Conservation (phyloP, 2,797 vertebrate species). For the Microchirus variegatus region DNA sequence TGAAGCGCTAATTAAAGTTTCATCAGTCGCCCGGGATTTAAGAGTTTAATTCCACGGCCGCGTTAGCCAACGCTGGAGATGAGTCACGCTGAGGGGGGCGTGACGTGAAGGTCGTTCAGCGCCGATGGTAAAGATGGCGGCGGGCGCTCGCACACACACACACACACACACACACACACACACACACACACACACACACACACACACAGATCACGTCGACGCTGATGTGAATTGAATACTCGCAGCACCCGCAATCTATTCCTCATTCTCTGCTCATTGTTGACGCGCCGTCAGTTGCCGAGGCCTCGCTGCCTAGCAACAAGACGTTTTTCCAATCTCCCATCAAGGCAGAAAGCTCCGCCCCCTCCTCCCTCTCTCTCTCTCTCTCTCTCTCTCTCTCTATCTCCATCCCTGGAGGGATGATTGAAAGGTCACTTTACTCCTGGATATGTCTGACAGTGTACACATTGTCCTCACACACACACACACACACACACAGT, state of each 20-base stretch:
- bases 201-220: no score
- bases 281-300: slow-evolving; percentile 70
- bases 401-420: slow-evolving; percentile 52
- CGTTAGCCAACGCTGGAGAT: no score
- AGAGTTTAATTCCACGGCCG: no score
- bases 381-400: no score
- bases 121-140: no score
- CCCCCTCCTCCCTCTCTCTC: slow-evolving; percentile 13
- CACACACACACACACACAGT: not conserved
- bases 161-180: no score
- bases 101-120: no score
- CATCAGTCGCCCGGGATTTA: no score
- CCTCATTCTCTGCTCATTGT: slow-evolving; percentile 71
- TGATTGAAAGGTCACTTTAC: slow-evolving; percentile 76
- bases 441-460: slow-evolving; percentile 60
- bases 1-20: no score
- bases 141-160: no score
- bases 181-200: no score
- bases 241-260: slow-evolving; percentile 56
- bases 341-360: slow-evolving; percentile 36
- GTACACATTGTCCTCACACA: slow-evolving; percentile 56
- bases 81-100: no score
- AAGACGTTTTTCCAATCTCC: slow-evolving; percentile 62
- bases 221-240: slow-evolving; percentile 33
- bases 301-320: slow-evolving; percentile 69